Evolutionary conservation across 2,888 invertebrate species (phyloP).

Genomic region (Ashinkailepas kermadecensis): DNA sequence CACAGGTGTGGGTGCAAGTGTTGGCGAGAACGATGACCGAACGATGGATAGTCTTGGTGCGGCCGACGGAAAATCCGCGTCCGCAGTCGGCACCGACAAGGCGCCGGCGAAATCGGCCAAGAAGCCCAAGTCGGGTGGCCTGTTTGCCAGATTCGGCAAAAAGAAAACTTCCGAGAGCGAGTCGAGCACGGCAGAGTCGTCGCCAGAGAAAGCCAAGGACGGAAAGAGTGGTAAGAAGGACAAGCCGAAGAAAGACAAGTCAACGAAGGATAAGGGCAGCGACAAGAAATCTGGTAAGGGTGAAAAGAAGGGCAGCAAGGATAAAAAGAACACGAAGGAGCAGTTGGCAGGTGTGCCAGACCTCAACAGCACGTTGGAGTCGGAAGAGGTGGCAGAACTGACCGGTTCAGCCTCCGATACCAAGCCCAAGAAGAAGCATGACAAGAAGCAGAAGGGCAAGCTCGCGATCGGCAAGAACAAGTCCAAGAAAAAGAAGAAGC

Average conservation of each 20-base stretch:
- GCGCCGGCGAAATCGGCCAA: background rate
- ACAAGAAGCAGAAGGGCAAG: slow-evolving; percentile 33
- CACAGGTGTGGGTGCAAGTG: too few species aligned
- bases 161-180: background rate
- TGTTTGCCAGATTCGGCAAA: background rate
- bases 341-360: slow-evolving; percentile 23
- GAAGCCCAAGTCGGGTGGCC: background rate
- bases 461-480: slow-evolving; percentile 33
- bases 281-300: slow-evolving; percentile 15
- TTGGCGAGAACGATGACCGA: too few species aligned
- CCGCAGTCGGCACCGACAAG: background rate
- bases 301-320: slow-evolving; percentile 28
- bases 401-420: background rate
- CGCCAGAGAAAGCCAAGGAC: slow-evolving; percentile 24
- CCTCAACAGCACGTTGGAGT: slow-evolving; percentile 36
- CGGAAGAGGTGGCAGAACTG: slow-evolving; percentile 38
- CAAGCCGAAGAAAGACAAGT: slow-evolving; percentile 31
- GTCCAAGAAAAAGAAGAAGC: slow-evolving; percentile 34
- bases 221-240: slow-evolving; percentile 27
- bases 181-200: background rate
- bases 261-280: slow-evolving; percentile 27
- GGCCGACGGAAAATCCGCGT: too few species aligned
- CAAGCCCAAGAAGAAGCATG: slow-evolving; percentile 20
- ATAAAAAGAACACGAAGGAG: slow-evolving; percentile 27
- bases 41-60: too few species aligned